Conservation (phyloP, 2,113 vertebrate genomes). For the Cebus imitator region DNA sequence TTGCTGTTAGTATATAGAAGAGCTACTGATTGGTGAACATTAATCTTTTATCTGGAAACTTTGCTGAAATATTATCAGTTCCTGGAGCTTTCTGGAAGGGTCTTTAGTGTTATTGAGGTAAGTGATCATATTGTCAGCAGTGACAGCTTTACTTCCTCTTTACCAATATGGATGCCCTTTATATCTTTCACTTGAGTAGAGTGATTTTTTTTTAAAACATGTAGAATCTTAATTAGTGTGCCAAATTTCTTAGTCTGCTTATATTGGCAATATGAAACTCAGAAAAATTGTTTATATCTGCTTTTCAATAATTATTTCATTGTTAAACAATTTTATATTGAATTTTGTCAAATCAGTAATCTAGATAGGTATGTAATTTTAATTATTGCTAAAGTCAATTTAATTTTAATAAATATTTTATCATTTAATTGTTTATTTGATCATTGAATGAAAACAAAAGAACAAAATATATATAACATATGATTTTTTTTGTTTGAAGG, state of each 20-base stretch:
- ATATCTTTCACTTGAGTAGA: background rate
- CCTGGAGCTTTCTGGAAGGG: no score
- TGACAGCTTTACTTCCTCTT: no score
- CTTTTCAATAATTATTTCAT: background rate
- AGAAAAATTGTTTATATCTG: background rate
- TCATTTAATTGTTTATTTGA: background rate
- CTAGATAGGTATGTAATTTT: background rate
- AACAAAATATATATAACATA: background rate
- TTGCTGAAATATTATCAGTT: no score
- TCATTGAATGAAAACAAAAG: background rate
- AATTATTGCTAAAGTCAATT: background rate
- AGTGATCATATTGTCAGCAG: no score
- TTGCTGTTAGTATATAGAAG: no score
- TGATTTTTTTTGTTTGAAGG: background rate
- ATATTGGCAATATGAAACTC: background rate
- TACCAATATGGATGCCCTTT: no score
- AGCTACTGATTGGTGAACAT: no score
- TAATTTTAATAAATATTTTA: constrained; percentile 6
- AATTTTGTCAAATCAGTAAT: background rate
- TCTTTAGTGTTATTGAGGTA: no score
- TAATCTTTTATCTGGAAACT: no score
- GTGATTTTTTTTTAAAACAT: background rate
- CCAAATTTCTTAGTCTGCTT: background rate
- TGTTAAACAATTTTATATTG: background rate
- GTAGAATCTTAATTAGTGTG: background rate